A percentile compares a stretch with the other conserved stretches of the same genome.
Conservation (phyloP, 2,888 invertebrate species). For the Nematopogon swammerdamellus region DNA sequence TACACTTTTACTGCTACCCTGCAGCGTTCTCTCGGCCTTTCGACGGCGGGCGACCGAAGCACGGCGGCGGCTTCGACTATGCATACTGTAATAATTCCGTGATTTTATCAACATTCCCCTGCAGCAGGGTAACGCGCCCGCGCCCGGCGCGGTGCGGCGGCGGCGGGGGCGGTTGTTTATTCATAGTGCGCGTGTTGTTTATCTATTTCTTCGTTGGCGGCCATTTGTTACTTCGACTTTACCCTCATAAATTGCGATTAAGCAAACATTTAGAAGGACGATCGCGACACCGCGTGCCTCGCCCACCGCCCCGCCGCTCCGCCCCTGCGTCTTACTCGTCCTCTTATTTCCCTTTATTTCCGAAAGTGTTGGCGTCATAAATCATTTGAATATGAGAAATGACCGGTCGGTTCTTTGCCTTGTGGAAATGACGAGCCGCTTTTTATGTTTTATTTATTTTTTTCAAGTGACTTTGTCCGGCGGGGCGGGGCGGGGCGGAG, state of each 20-base stretch:
- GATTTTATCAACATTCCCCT: too few species aligned
- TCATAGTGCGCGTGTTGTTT: neutral
- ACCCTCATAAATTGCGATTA: neutral
- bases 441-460: neutral
- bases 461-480: too few species aligned
- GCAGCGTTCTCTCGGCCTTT: too few species aligned
- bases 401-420: neutral
- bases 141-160: too few species aligned
- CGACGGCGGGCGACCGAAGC: too few species aligned
- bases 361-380: neutral
- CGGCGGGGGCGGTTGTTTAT: too few species aligned
- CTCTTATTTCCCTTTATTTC: neutral
- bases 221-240: neutral
- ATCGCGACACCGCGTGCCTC: neutral
- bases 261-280: neutral
- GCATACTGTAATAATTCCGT: too few species aligned
- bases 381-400: neutral
- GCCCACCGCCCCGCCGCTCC: neutral
- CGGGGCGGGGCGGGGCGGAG: too few species aligned
- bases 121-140: neutral
- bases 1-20: too few species aligned
- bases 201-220: neutral
- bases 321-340: neutral
- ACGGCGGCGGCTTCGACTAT: too few species aligned
- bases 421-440: neutral